A percentile compares a stretch with the other conserved stretches of the same genome.
Evolutionary conservation across 1,140 invertebrate species (phyloP).

Genomic region (Aphaenogaster floridana): DNA sequence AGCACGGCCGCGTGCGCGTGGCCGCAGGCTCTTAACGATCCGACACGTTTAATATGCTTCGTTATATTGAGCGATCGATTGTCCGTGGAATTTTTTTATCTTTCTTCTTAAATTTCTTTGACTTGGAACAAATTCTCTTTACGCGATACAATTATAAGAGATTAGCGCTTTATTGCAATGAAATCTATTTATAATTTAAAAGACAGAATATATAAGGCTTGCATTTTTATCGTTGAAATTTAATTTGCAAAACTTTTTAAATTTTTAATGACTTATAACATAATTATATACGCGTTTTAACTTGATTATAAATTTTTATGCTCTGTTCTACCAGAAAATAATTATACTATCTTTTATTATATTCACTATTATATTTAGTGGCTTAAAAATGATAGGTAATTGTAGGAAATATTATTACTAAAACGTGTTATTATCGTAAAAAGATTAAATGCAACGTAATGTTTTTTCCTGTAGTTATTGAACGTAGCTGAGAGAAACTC

Average conservation of each 20-base stretch:
- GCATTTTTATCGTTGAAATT: neutral
- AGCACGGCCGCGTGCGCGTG: neutral
- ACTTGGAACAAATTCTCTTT: neutral
- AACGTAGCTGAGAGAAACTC: neutral
- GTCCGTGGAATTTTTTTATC: neutral
- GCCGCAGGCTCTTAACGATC: neutral
- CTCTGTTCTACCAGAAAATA: neutral
- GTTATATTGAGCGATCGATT: neutral
- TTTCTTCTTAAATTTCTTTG: neutral
- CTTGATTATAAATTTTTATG: neutral
- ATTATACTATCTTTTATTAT: neutral
- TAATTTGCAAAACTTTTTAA: neutral
- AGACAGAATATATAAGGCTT: neutral
- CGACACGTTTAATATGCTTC: neutral
- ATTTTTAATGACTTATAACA: neutral
- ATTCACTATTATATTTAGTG: neutral
- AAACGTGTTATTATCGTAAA: neutral
- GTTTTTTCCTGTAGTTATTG: neutral
- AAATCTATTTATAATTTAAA: neutral
- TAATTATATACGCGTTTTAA: neutral
- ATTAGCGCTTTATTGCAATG: neutral
- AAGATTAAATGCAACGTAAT: neutral
- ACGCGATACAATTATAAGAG: neutral
- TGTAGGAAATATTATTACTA: neutral
- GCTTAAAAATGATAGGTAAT: neutral